phyloP scores from a whole-genome alignment of 2,888 invertebrate species.

The Rhorus exstirpatorius region DNA sequence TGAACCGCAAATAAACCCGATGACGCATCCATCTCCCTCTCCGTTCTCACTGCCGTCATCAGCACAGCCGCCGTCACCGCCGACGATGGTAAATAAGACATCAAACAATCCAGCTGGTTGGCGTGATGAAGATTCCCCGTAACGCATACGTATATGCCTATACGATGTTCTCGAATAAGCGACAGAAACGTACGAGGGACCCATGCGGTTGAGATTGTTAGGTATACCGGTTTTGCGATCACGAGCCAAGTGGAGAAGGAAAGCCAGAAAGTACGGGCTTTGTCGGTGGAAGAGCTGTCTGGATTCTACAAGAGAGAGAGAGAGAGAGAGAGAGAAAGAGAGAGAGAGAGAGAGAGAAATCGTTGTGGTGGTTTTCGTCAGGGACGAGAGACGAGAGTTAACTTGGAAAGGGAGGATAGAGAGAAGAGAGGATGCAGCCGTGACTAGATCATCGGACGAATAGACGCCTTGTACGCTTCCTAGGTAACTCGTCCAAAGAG shows the following conservation, averaged over 20 bases:
- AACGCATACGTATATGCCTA: constrained; percentile 58
- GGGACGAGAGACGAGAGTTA: constrained; percentile 24
- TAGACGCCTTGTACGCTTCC: constrained; percentile 41
- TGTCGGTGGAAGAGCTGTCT: constrained; percentile 43
- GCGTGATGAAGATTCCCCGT: constrained; percentile 64
- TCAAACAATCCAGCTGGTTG: constrained; percentile 81
- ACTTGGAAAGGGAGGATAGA: constrained; percentile 70
- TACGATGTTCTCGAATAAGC: constrained; percentile 71
- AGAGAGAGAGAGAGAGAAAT: constrained; percentile 31
- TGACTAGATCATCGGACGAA: constrained; percentile 34
- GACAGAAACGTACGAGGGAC: constrained; percentile 55
- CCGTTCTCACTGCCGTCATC: constrained; percentile 39
- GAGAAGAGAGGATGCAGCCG: constrained; percentile 43
- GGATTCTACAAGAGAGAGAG: constrained; percentile 26
- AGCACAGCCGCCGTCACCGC: constrained; percentile 27
- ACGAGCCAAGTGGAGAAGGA: constrained; percentile 15
- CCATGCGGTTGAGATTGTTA: neutral
- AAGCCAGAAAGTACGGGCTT: constrained; percentile 38
- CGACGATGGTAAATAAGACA: constrained; percentile 81
- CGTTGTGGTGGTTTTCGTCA: constrained; percentile 46
- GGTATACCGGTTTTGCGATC: constrained; percentile 34
- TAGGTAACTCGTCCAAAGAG: constrained; percentile 57
- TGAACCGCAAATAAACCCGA: constrained; percentile 80
- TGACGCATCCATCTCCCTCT: constrained; percentile 76
- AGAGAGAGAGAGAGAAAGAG: constrained; percentile 37